Evolutionary conservation across 2,888 invertebrate genomes (phyloP), one percentile per base, ranked within the genome.

Genomic region (Spatulosminthurus flaviceps): DNA sequence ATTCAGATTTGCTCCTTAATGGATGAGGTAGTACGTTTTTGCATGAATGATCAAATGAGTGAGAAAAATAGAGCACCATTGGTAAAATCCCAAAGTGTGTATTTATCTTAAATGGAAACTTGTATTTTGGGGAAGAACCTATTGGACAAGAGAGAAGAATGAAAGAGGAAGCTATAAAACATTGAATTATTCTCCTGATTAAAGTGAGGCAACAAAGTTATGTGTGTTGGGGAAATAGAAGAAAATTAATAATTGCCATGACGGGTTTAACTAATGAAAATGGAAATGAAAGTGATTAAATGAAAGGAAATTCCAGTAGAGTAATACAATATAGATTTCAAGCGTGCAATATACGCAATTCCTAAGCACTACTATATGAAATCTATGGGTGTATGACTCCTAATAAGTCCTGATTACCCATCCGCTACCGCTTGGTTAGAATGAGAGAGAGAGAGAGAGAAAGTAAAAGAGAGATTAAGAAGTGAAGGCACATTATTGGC

Each of bases 231-330:
- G n/a, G 16, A 51, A 28, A 28, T 28, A 5, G 29, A 24, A 67
- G 70, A 34, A 70, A 41, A 70, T 70, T 74, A 60, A 74, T 74
- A 74, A 61, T 61, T 74, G 60, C 74, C 74, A 29, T 24, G 61
- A 60, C 26, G 73, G 42, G 42, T 71, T 42, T 34, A 71, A 24
- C 71, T 71, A 71, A 71, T 71, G 71, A 42, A 42, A 71, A 71
- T 71, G 71, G 71, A 42, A 71, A 71, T 70, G 70, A 70, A 70
- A 70, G 41, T 70, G 70, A 70, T 70, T 34, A 34, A 70, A 70
- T 70, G 70, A 70, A 70, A 70, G 70, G 70, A 70, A 70, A 70
- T 70, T 70, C 34, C 41, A 11, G 28, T 4, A 29, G 69, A 29
- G 34, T 29, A 29, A 29, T 28, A 69, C 69, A 21, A 69, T n/a